These are phyloP conservation scores for Spatulosminthurus flaviceps DNA, from an alignment of 2,888 invertebrate genomes.

Conservation along the genomic window DNA sequence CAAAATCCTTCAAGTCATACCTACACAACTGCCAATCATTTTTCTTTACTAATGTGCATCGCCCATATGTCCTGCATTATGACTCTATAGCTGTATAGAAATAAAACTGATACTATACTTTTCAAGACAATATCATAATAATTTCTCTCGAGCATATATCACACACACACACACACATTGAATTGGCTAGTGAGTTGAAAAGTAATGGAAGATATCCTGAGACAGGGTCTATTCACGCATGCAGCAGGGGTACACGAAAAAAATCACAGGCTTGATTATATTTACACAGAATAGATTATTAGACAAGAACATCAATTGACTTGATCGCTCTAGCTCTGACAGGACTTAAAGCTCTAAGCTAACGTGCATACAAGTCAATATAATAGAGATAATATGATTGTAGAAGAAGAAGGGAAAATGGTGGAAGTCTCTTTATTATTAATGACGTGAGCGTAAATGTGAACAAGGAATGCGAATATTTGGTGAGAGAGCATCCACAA, in stretches of 20 bases:
- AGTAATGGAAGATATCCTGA: neutral
- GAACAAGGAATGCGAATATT: neutral
- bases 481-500: slow-evolving; percentile 7
- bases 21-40: slow-evolving; percentile 1
- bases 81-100: too few relatives aligned
- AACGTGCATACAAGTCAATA: too few relatives aligned
- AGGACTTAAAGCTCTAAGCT: neutral
- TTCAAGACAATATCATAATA: too few relatives aligned
- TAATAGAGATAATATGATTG: neutral
- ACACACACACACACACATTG: too few relatives aligned
- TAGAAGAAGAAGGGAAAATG: neutral
- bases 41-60: neutral
- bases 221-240: neutral
- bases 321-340: neutral
- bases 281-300: slow-evolving; percentile 18
- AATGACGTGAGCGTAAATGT: slow-evolving; percentile 9
- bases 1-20: neutral
- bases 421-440: slow-evolving; percentile 5
- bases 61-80: too few relatives aligned
- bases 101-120: too few relatives aligned
- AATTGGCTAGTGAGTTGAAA: neutral
- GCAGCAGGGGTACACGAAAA: neutral
- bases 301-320: slow-evolving; percentile 1
- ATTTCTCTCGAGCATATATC: too few relatives aligned
- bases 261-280: slow-evolving; percentile 12